Evolutionary conservation across 1,140 invertebrate species (phyloP), one percentile per base, ranked within the genome.

Genomic region (Heliconius nattereri): DNA sequence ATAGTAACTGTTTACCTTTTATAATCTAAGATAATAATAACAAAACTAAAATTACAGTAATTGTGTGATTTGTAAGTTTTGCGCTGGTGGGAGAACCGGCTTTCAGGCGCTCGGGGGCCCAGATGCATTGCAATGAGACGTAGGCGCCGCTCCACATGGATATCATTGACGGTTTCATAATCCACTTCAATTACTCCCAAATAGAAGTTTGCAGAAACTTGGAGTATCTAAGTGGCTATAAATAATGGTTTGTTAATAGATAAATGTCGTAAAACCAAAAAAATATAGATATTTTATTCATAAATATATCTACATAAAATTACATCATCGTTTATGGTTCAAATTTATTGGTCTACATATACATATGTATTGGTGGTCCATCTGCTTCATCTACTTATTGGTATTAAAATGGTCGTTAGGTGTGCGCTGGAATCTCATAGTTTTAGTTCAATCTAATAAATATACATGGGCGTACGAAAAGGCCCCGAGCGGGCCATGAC

Each of bases 111-210:
- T 71, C 73, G 81, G 73, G 76, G 83, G 81, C 86, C 85, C 84
- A 87, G 85, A 84, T 89, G 86, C 88, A 89, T 89, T 85, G 81
- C 83, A 86, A 89, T 89, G 78, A 85, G 71, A 84, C 83, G 88
- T 89, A 83, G 89, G 89, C 83, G 85, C 76, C 73, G 74, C 81
- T 88, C 82, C 86, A 86, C 87, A 88, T 84, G 85, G 85, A 86
- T 85, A 88, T 88, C 84, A 84, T 81, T 78, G 80, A 78, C 76
- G 80, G 85, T 89, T 87, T 87, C 86, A 85, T 89, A 88, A 90
- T 54, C 70, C 66, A 76, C 66, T 75, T 79, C 78, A 79, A 82
- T 80, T 83, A 80, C 74, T 77, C 60, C 29, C 32, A 75, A 77
- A 45, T 49, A 57, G 49, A 45, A 45, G 76, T 54, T 77, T 52